Evolutionary conservation across 2,888 invertebrate genomes (phyloP), one percentile per base, ranked within the genome.

Genomic region (Conistra vaccinii): DNA sequence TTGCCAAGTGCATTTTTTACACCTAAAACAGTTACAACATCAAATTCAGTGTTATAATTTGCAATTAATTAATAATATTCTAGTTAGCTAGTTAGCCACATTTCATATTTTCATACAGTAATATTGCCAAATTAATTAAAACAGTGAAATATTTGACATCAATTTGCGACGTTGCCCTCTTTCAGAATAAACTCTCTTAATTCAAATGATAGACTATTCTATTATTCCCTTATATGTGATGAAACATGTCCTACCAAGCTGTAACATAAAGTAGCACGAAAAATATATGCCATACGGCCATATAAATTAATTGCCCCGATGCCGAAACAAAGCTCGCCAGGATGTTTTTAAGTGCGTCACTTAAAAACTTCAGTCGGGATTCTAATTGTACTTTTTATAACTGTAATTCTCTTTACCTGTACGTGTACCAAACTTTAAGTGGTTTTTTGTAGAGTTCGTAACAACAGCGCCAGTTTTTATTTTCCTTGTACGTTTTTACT

Each of bases 351-450:
- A 68, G 26, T 26, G 14, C 20, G 10, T 12, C 29, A 67, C 26
- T 55, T 73, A 55, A 51, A 45, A 67, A 51, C 67, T 63, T 73
- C 7, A 45, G 45, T 23, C 3, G 32, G 26, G 10, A 67, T 80
- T 68, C 3, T 29, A 45, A 73, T 65, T 65, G 60, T 48, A 61
- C 29, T 29, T 57, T 78, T 53, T 78, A 55, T 23, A 53, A 35
- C 45, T 7, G 42, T 73, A 57, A 51, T 73, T 55, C n/a, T 62
- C 26, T 60, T 67, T 53, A 73, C 57, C 57, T 63, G n/a, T 48
- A 20, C 48, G 3, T 39, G 6, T 23, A 81, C 23, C 14, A 63
- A 57, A 69, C 14, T 66, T 65, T 45, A 66, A 66, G 55, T 69
- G 77, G 29, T 29, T 69, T 76, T 63, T 35, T 35, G n/a, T 17